Conservation (phyloP, 2,797 vertebrate genomes). For the Acanthornis magna region DNA sequence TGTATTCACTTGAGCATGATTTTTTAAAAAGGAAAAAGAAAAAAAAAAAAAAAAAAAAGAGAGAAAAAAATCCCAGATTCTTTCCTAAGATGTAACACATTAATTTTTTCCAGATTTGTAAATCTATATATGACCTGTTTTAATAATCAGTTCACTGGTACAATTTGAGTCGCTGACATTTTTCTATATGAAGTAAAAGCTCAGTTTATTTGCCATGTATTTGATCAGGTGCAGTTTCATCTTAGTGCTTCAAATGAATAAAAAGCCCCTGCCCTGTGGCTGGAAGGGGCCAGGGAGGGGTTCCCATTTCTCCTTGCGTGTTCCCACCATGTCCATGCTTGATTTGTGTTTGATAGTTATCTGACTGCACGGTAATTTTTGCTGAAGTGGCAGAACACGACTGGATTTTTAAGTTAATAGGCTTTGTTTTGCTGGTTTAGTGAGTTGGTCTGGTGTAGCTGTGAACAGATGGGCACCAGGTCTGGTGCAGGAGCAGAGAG, state of each 20-base stretch:
- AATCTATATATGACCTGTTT: neutral
- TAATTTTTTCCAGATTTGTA: neutral
- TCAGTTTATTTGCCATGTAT: neutral
- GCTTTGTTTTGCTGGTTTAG: neutral
- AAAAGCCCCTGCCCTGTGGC: neutral
- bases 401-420: neutral
- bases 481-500: neutral
- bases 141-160: neutral
- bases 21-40: neutral
- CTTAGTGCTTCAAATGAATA: neutral
- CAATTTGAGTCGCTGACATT: neutral
- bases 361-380: neutral
- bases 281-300: neutral
- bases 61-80: neutral
- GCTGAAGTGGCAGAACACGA: neutral
- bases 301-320: neutral
- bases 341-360: neutral
- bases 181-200: neutral
- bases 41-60: accelerated
- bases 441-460: neutral
- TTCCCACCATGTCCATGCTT: neutral
- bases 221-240: neutral
- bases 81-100: neutral
- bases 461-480: neutral
- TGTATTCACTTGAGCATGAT: neutral